These are phyloP conservation scores for Nothoprocta pentlandii DNA, from an alignment of 2,113 vertebrate genomes.

Conservation along the genomic window DNA sequence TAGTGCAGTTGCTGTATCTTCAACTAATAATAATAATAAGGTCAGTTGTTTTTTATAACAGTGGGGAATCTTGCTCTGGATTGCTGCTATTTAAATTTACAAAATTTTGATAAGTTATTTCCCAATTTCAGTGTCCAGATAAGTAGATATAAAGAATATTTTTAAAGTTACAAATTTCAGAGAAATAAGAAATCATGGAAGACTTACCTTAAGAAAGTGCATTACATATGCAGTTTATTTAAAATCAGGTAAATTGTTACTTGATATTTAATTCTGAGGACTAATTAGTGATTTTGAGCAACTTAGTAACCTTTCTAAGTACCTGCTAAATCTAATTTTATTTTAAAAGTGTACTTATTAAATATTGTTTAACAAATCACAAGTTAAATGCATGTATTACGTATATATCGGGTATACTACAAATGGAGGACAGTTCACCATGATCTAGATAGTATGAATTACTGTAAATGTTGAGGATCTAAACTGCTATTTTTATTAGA, in stretches of 20 bases:
- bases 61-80: neutral
- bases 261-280: neutral
- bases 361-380: neutral
- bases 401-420: neutral
- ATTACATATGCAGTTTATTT: neutral
- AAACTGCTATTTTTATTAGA: neutral
- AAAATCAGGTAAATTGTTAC: neutral
- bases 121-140: neutral
- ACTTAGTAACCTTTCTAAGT: neutral
- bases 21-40: neutral
- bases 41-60: neutral
- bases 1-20: neutral
- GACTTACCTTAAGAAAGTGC: neutral
- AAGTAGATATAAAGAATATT: neutral
- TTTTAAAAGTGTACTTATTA: neutral
- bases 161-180: neutral
- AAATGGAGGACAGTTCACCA: neutral
- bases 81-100: neutral
- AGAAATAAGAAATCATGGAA: neutral
- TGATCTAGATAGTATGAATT: neutral
- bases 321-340: rapidly evolving
- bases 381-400: neutral
- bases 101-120: neutral
- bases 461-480: neutral
- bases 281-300: neutral